phyloP scores from a whole-genome alignment of 53 echinoderm and acorn worm genomes.

The Zoroaster sp. region DNA sequence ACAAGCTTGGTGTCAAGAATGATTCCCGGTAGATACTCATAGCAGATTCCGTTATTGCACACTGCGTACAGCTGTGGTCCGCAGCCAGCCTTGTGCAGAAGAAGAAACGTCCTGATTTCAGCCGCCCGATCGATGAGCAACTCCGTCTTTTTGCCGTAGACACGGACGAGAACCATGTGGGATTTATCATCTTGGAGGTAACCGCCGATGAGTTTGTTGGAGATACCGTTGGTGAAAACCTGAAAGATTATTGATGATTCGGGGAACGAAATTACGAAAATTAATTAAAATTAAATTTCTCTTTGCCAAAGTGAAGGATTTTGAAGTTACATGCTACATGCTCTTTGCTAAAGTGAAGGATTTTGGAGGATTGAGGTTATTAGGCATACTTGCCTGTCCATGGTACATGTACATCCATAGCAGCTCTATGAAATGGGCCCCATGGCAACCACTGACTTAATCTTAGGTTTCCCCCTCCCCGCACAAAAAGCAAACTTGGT shows the following conservation, averaged over 20 bases:
- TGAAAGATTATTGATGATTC: background rate
- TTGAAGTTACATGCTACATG: no score
- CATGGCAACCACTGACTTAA: no score
- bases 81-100: conserved; percentile 71
- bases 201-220: conserved; percentile 90
- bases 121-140: conserved; percentile 69
- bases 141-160: conserved; percentile 93
- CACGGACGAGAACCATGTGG: conserved; percentile 76
- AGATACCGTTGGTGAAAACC: conserved; percentile 87
- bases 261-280: background rate
- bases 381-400: no score
- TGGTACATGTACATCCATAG: no score
- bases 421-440: background rate
- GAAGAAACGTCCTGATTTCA: conserved; percentile 78
- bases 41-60: conserved; percentile 90
- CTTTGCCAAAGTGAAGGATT: no score
- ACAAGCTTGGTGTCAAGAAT: conserved; percentile 66
- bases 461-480: no score
- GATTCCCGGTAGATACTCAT: conserved; percentile 82
- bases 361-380: no score
- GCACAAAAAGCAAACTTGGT: no score
- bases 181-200: conserved; percentile 71
- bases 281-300: background rate
- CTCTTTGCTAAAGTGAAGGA: no score
- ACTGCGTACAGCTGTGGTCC: conserved; percentile 86